Evolutionary conservation across 2,113 vertebrate genomes (phyloP), one percentile per base, ranked within the genome.

Genomic region (Tricholaema leucomelas): DNA sequence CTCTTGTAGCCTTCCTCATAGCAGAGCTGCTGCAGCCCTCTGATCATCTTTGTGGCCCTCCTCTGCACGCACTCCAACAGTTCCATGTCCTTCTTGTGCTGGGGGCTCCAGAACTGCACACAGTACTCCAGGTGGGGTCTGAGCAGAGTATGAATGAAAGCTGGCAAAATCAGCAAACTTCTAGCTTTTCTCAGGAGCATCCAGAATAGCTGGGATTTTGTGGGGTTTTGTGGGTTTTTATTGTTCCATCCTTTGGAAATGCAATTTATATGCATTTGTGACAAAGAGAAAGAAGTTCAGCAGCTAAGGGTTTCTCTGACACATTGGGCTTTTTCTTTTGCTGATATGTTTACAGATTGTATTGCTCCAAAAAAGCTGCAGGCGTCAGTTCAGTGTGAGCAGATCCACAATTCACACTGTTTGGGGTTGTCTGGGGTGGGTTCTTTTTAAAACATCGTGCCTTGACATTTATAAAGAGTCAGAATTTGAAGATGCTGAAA

Each of bases 401-500:
- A 91, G 60, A 78, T 48, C 77, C 67, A 76, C 40, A 92, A 8
- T 30, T 93, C 61, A 65, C 8, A 23, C 20, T 25, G 14, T 18
- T 58, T 50, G 79, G 87, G 89, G 77, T 13, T 65, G 15, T 61
- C 75, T 36, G 19, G 14, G 5, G 48, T 11, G 10, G 90, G 72
- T 87, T 31, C 60, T 59, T 87, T 72, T 78, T 82, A 85, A 91
- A 90, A 91, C 85, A 91, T 23, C 54, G 31, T 69, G 70, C 17
- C 38, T 89, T 91, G 75, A 92, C 81, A 80, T 80, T 77, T 84
- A 79, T 82, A 93, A 89, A 92, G 77, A 91, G 66, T 38, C 77
- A 78, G 86, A 92, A 92, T 73, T 81, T 85, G 93, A 94, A 82
- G 79, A 94, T 81, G 27, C 19, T 90, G 71, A 90, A 96, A 96